phyloP scores from a whole-genome alignment of 2,888 invertebrate genomes.

The Malthinus seriepunctatus region DNA sequence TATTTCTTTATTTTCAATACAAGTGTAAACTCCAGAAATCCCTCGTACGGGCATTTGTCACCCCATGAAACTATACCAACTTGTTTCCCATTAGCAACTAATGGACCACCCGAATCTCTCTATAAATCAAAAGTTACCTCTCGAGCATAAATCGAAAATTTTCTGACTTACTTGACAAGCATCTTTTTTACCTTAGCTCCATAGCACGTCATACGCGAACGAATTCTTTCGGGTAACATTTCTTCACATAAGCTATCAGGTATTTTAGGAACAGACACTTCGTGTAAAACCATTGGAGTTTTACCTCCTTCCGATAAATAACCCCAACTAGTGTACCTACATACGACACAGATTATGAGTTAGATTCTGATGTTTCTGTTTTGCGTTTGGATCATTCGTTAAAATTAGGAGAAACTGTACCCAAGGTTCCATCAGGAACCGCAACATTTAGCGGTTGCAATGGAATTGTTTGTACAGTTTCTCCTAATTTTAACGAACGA shows the following conservation, averaged over 20 bases:
- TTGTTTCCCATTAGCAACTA: not conserved
- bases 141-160: too few species aligned
- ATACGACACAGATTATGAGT: too few species aligned
- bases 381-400: too few species aligned
- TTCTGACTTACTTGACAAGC: conserved; percentile 5
- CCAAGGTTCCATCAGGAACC: not conserved
- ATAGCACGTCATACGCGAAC: conserved; percentile 17
- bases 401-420: too few species aligned
- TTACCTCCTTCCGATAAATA: not conserved
- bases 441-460: not conserved
- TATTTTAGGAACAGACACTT: conserved; percentile 5
- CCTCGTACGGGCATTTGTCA: not conserved
- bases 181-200: conserved; percentile 13
- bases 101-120: conserved; percentile 5
- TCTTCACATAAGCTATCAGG: not conserved
- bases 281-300: not conserved
- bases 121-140: not conserved
- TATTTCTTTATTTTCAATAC: not conserved
- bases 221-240: not conserved
- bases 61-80: conserved; percentile 7
- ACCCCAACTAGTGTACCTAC: conserved; percentile 13
- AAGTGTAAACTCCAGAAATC: not conserved
- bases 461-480: not conserved
- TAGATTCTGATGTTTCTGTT: too few species aligned
- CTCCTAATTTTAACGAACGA: not conserved